These are phyloP conservation scores for Chloropsis cyanopogon DNA, from an alignment of 2,113 vertebrate species.

Conservation along the genomic window DNA sequence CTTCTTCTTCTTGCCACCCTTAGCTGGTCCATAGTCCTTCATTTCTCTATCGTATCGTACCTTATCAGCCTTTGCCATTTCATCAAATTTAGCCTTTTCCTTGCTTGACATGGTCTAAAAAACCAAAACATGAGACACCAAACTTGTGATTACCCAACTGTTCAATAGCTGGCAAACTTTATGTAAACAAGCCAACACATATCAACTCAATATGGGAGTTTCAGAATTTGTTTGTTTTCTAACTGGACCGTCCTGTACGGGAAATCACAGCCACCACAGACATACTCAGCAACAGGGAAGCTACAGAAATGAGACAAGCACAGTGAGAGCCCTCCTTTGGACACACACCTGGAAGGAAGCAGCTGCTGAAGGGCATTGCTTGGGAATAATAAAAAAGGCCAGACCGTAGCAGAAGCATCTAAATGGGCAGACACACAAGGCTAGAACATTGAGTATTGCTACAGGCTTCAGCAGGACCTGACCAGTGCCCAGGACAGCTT, in stretches of 20 bases:
- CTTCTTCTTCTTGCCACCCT: constrained; percentile 87
- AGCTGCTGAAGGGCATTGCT: neutral
- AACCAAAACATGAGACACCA: neutral
- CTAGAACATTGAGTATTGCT: accelerated
- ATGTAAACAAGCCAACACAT: neutral
- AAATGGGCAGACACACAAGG: accelerated
- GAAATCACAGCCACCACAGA: neutral
- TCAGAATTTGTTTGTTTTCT: constrained; percentile 35
- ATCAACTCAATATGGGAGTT: neutral
- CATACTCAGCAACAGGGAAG: neutral
- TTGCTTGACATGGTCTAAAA: constrained; percentile 84
- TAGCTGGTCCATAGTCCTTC: constrained; percentile 85
- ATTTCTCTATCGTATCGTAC: constrained; percentile 88
- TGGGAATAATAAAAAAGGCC: neutral
- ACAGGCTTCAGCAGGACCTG: neutral
- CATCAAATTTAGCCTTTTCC: constrained; percentile 87
- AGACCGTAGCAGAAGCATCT: neutral
- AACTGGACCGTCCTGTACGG: neutral
- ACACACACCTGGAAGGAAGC: neutral
- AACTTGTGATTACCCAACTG: constrained; percentile 16
- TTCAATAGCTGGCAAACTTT: constrained; percentile 24
- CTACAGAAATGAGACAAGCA: neutral
- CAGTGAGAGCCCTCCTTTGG: neutral
- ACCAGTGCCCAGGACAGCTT: neutral
- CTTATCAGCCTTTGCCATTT: constrained; percentile 88